Evolutionary conservation across 2,888 invertebrate species (phyloP).

Genomic region (Netelia inedita): DNA sequence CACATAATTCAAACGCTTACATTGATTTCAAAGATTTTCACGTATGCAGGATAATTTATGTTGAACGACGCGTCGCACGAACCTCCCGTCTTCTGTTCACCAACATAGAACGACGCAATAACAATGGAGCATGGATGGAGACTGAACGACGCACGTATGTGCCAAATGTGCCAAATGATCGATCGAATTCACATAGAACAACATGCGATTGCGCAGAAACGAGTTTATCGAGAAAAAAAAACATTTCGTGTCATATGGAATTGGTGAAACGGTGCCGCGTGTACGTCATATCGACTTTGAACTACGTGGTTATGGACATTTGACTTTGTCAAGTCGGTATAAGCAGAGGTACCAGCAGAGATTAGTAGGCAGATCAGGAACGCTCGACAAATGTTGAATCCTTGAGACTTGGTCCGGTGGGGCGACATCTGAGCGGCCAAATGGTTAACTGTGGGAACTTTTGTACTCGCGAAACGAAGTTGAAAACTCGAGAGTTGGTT

Average conservation of each 20-base stretch:
- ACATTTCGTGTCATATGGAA: slow-evolving; percentile 12
- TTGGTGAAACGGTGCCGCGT: not conserved
- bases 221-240: not conserved
- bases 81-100: slow-evolving; percentile 71
- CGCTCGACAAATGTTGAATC: too few species aligned
- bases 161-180: slow-evolving; percentile 20
- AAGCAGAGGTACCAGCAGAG: not conserved
- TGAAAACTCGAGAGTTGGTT: not conserved
- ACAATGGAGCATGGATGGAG: slow-evolving; percentile 45
- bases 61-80: slow-evolving; percentile 66
- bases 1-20: not conserved
- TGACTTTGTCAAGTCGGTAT: not conserved
- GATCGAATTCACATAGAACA: slow-evolving; percentile 18
- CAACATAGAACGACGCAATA: slow-evolving; percentile 52
- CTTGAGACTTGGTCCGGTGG: too few species aligned
- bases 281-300: not conserved
- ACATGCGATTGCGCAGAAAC: not conserved
- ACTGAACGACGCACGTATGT: slow-evolving; percentile 46
- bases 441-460: too few species aligned
- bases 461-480: too few species aligned
- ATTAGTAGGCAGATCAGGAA: too few species aligned
- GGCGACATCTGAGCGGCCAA: too few species aligned
- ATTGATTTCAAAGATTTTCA: slow-evolving; percentile 22
- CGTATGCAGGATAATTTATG: slow-evolving; percentile 41
- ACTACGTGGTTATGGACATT: not conserved